A percentile compares a stretch with the other conserved stretches of the same genome.
Evolutionary conservation across 1,140 invertebrate genomes (phyloP).

Genomic region (Aphis gossypii): DNA sequence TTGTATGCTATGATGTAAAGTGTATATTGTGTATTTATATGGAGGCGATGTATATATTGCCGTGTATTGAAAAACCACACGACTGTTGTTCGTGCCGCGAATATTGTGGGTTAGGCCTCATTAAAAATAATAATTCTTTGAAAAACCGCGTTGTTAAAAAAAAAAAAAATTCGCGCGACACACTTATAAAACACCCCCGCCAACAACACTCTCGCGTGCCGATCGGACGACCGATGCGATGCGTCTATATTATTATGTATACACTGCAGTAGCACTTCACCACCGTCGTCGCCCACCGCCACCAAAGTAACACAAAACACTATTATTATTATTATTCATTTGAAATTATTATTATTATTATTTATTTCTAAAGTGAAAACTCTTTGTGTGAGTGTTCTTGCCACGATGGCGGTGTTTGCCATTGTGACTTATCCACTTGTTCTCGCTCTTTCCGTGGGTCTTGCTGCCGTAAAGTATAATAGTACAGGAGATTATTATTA

Average conservation of each 20-base stretch:
- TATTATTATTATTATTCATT: constrained; percentile 54
- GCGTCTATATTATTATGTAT: background rate
- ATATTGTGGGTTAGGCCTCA: constrained; percentile 17
- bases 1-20: background rate
- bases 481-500: background rate
- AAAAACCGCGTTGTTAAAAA: constrained; percentile 26
- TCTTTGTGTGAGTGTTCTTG: constrained; percentile 48
- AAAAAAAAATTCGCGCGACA: constrained; percentile 37
- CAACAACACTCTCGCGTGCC: constrained; percentile 41
- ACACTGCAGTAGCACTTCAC: constrained; percentile 5
- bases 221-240: constrained; percentile 20
- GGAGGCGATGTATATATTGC: background rate
- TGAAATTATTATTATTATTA: constrained; percentile 46
- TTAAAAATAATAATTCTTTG: constrained; percentile 58
- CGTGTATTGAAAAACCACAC: background rate
- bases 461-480: background rate
- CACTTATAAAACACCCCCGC: constrained; percentile 51
- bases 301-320: constrained; percentile 37
- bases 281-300: background rate
- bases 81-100: background rate
- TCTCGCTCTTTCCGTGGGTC: background rate
- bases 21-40: background rate
- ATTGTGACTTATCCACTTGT: constrained; percentile 53
- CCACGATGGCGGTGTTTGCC: constrained; percentile 20
- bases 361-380: constrained; percentile 52